Conservation (phyloP, 2,888 invertebrate genomes). For the Choristoneura rosaceana region DNA sequence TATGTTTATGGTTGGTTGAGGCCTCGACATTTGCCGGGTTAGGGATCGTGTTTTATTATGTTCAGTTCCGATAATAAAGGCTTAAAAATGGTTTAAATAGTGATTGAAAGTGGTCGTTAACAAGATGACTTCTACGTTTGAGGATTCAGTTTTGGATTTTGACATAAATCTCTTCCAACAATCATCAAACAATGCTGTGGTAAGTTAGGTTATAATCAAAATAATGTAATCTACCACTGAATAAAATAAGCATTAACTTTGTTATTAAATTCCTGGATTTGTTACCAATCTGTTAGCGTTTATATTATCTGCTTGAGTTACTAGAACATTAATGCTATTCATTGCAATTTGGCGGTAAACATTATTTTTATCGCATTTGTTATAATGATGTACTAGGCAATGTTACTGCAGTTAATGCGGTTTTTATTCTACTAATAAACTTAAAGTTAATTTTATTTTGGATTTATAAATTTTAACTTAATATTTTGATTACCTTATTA, state of each 20-base stretch:
- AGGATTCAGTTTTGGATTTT: conserved; percentile 62
- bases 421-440: no score
- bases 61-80: conserved; percentile 7
- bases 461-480: no score
- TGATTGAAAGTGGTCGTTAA: conserved; percentile 20
- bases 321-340: not conserved
- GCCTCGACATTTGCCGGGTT: conserved; percentile 31
- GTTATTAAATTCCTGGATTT: not conserved
- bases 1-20: conserved; percentile 3
- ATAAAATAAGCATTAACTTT: not conserved
- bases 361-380: not conserved
- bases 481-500: no score
- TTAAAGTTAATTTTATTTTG: no score
- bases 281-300: not conserved
- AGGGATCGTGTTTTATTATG: conserved; percentile 28
- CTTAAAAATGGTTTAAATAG: conserved; percentile 13
- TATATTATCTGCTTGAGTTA: not conserved
- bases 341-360: not conserved
- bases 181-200: conserved; percentile 53
- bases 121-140: conserved; percentile 53
- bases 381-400: not conserved
- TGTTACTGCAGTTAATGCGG: not conserved
- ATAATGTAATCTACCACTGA: conserved; percentile 6
- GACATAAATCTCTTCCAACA: conserved; percentile 65
- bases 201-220: conserved; percentile 53